Conservation (phyloP, 2,113 vertebrate genomes). For the Xyliphius kryptos region DNA sequence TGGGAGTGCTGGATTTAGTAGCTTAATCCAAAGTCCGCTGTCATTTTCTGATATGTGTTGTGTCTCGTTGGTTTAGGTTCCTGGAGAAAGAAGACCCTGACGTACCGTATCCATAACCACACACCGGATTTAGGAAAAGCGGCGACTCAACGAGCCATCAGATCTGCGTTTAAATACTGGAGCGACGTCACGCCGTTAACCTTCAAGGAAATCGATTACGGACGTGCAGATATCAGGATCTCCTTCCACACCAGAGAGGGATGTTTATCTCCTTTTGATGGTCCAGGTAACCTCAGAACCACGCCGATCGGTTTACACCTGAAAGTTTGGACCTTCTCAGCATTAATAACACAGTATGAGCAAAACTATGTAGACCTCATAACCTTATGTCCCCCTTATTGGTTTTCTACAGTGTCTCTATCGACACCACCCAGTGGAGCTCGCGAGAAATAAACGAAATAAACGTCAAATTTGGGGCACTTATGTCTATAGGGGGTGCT, state of each 20-base stretch:
- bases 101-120: slow-evolving; percentile 74
- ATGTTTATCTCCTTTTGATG: slow-evolving; percentile 63
- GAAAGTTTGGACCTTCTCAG: too few relatives aligned
- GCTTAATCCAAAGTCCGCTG: too few relatives aligned
- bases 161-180: slow-evolving; percentile 77
- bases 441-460: too few relatives aligned
- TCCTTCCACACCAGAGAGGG: slow-evolving; percentile 66
- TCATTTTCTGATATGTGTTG: background rate
- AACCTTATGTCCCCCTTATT: too few relatives aligned
- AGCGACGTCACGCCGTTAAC: slow-evolving; percentile 65
- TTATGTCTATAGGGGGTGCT: too few relatives aligned
- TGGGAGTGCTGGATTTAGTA: too few relatives aligned
- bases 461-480: too few relatives aligned
- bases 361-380: too few relatives aligned
- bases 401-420: too few relatives aligned
- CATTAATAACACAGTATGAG: too few relatives aligned
- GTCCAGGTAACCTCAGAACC: slow-evolving; percentile 50
- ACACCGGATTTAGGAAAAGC: slow-evolving; percentile 64
- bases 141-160: slow-evolving; percentile 59
- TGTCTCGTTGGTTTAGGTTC: slow-evolving; percentile 54
- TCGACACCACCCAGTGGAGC: too few relatives aligned
- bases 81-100: slow-evolving; percentile 76
- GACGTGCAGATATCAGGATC: slow-evolving; percentile 73
- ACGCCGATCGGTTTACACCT: background rate
- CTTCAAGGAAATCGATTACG: slow-evolving; percentile 69